These are phyloP conservation scores for Rallus limicola DNA, from an alignment of 2,113 vertebrate species.

Conservation along the genomic window DNA sequence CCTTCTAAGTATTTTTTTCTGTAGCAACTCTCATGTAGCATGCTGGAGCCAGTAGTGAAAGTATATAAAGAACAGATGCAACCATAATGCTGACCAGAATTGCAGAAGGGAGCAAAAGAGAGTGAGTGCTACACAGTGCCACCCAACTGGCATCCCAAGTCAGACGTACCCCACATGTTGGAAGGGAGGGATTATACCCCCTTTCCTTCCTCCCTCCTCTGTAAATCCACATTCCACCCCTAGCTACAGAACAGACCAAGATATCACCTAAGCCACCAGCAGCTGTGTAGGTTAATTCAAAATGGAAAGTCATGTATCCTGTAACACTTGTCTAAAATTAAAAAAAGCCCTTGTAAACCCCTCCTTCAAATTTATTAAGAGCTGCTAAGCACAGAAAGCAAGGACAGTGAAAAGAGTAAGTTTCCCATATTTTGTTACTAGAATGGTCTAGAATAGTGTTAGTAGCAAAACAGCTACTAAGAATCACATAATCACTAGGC, in stretches of 20 bases:
- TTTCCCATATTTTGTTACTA: neutral
- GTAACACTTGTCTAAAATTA: neutral
- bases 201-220: neutral
- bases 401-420: neutral
- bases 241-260: neutral
- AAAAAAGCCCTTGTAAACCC: neutral
- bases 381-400: neutral
- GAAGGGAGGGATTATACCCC: neutral
- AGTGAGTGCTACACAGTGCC: accelerated
- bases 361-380: neutral
- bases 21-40: neutral
- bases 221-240: neutral
- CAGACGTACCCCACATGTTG: neutral
- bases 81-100: neutral
- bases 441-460: neutral
- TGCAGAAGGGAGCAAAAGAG: neutral
- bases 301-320: neutral
- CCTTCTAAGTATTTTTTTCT: neutral
- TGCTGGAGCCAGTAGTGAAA: neutral
- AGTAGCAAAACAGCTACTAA: neutral
- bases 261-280: neutral
- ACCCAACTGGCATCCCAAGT: neutral
- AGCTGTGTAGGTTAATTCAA: neutral
- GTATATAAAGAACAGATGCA: neutral
- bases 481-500: too few species aligned